Evolutionary conservation across 1,140 invertebrate species (phyloP).

Genomic region (Coptotermes formosanus): DNA sequence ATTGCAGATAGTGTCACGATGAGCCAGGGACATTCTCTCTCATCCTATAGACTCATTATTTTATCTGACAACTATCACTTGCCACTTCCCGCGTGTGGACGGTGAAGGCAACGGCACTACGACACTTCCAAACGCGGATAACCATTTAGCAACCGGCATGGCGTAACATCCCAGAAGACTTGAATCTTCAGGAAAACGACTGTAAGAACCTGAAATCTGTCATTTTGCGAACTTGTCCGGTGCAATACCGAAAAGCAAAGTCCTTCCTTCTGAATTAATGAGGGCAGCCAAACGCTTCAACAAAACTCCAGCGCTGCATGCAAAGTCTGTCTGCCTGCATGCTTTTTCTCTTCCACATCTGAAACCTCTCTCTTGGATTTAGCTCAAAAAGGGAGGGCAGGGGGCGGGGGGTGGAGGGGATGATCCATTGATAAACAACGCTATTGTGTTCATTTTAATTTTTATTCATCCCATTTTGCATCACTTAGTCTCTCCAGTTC

Average conservation of each 20-base stretch:
- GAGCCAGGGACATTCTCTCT: too few species aligned
- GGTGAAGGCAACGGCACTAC: too few species aligned
- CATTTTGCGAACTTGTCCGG: neutral
- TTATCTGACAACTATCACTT: too few species aligned
- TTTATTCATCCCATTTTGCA: slow-evolving; percentile 38
- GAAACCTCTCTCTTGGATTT: neutral
- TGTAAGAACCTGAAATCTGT: too few species aligned
- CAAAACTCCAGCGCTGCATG: neutral
- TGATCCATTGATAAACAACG: slow-evolving; percentile 35
- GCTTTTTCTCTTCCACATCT: neutral
- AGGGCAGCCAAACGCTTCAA: neutral
- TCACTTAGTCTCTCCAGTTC: slow-evolving; percentile 38
- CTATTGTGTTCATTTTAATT: slow-evolving; percentile 37
- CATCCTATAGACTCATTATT: too few species aligned
- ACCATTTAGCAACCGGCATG: too few species aligned
- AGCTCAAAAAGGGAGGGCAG: neutral
- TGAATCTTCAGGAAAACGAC: too few species aligned
- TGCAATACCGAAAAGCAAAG: neutral
- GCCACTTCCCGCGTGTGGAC: too few species aligned
- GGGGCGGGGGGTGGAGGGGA: neutral
- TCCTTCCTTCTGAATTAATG: neutral
- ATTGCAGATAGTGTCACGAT: too few species aligned
- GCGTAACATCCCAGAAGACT: too few species aligned
- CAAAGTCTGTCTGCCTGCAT: neutral
- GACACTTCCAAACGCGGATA: too few species aligned